Evolutionary conservation across 2,888 invertebrate species (phyloP), one percentile per base, ranked within the genome.

Genomic region (Heliconius sara): DNA sequence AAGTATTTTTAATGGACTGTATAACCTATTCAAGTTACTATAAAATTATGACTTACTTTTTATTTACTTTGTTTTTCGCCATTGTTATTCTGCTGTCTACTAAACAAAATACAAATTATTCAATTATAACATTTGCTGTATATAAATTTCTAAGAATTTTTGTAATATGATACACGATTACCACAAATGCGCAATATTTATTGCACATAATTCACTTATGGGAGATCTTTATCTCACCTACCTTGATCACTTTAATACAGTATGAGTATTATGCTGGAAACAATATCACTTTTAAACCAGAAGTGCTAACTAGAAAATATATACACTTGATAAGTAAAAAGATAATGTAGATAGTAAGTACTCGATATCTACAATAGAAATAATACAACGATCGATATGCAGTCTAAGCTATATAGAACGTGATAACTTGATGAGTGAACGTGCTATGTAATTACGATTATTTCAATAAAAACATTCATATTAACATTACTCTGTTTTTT

Each of bases 61-160:
- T 73, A 39, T 73, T 60, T 39, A 25, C 60, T 60, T 60, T 60
- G 16, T 34, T 60, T 60, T 73, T 73, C 73, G 73, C 73, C 27
- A 34, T 76, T 43, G n/a, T 76, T 19, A 47, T 47, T 16, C 70
- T 47, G 3, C 43, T 43, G 43, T 70, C 70, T 16, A 70, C n/a
- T 16, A 70, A 43, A 47, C 6, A 0, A 47, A 39, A 39, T n/a
- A 6, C n/a, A 39, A 47, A 25, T 70, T 43, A 25, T 70, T 70
- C 0, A 47, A 25, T 70, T 4, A n/a, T 25, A 10, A n/a, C 16
- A 12, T 68, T n/a, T 68, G 43, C 25, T 34, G n/a, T 68, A 6
- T 4, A 34, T 34, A 39, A 7, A 68, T 39, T 39, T 5, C 1
- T 39, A 34, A 39, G 5, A 25, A 43, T n/a, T n/a, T 60, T n/a